Percentiles rank a stretch among this genome's conserved stretches.
Conservation (phyloP, 2,113 vertebrate genomes). For the Delphinus delphis region DNA sequence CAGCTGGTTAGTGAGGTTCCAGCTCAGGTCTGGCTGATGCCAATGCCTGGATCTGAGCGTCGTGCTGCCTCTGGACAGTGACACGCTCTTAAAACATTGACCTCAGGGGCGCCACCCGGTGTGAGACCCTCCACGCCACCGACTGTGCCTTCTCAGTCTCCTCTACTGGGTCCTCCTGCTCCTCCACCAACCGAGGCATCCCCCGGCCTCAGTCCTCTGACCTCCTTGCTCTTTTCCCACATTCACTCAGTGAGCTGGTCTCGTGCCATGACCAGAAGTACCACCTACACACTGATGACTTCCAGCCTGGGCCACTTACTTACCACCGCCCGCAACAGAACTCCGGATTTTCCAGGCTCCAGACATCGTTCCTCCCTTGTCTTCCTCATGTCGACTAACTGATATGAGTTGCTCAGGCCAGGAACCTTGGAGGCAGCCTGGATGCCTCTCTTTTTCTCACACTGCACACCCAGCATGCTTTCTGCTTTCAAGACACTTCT, state of each 20-base stretch:
- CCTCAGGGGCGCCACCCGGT: not conserved
- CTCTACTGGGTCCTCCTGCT: not conserved
- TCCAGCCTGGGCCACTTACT: not conserved
- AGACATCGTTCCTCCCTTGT: fast-evolving
- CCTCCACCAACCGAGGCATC: not conserved
- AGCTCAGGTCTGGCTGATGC: not conserved
- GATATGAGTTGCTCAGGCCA: not conserved
- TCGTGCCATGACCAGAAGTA: not conserved
- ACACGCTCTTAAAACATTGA: fast-evolving
- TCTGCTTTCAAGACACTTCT: not conserved
- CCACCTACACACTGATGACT: not conserved
- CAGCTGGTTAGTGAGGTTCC: not conserved
- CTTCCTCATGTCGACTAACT: too few relatives aligned
- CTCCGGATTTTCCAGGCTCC: not conserved
- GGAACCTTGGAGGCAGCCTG: not conserved
- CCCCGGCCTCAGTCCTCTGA: fast-evolving
- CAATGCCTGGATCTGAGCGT: fast-evolving
- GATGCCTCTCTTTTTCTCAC: not conserved
- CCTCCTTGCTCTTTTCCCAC: not conserved
- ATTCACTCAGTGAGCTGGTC: not conserved
- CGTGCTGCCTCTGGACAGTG: too few relatives aligned
- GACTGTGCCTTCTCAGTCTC: not conserved
- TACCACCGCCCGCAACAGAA: fast-evolving
- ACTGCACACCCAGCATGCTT: not conserved
- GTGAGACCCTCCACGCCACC: not conserved